Evolutionary conservation across 2,888 invertebrate species (phyloP), one percentile per base, ranked within the genome.

Genomic region (Ypsolopha scabrella): DNA sequence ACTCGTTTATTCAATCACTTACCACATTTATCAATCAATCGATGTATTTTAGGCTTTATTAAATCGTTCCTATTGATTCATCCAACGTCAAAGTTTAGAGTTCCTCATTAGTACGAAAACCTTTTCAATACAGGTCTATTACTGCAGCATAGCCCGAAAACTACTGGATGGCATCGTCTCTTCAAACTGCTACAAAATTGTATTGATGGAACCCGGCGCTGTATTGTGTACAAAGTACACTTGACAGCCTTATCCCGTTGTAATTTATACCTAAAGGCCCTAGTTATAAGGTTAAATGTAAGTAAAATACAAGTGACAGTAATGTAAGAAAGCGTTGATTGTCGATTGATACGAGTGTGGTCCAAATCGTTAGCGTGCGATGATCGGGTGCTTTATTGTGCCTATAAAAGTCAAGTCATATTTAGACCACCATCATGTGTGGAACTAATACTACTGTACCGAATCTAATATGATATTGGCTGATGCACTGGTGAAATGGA

Each of bases 1-100:
- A 24, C 24, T 24, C 24, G 24, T 24, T 24, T 24, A 24, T 24
- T 24, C 24, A 41, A 50, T 50, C 50, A 50, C 43, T 50, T 43
- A 41, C 34, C 35, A 52, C 55, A 56, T 58, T 62, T 65, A 64
- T 69, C 65, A 68, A 71, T 71, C 65, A 67, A 67, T 67, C 60
- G 67, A 66, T 41, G 39, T 7, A 49, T 49, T 49, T 49, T 7
- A 46, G 8, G 6, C 34, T 8, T 35, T 33, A 46, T 46, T 46
- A 33, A 46, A 46, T 34, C 6, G 43, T 24, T 24, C 24, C 24
- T 24, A 24, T 24, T 24, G 2, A 24, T 24, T 2, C 24, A 24
- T 4, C 24, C 24, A 24, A 3, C 24, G 2, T 24, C 24, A 24
- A 24, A 24, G 24, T 24, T 24, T 24, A 24, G 24, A 24, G 24